phyloP scores from a whole-genome alignment of 2,113 vertebrate genomes.

The Hydrolagus affinis region DNA sequence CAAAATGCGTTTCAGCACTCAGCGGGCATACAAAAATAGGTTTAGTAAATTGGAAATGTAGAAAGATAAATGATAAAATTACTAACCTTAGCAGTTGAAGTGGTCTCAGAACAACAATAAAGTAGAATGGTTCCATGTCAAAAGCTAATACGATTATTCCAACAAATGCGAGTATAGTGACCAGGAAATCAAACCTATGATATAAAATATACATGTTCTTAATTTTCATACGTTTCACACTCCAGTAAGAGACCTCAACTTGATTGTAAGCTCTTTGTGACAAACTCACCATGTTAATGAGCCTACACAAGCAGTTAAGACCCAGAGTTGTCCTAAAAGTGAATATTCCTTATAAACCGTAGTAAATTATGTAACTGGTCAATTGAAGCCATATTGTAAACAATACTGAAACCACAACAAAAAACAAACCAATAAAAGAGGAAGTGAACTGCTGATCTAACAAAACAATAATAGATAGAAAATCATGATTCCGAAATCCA shows the following conservation, averaged over 20 bases:
- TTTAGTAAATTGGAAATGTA: neutral
- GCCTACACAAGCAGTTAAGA: too few species aligned
- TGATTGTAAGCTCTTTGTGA: too few species aligned
- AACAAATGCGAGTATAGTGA: slow-evolving; percentile 84
- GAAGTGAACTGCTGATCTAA: neutral
- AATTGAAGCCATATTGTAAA: neutral
- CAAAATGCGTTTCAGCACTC: neutral
- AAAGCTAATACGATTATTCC: slow-evolving; percentile 82
- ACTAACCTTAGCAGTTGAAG: slow-evolving; percentile 85
- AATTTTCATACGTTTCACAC: too few species aligned
- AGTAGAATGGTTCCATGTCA: slow-evolving; percentile 92
- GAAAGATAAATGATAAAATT: neutral
- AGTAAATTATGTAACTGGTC: neutral
- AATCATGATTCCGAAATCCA: too few species aligned
- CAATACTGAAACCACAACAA: neutral
- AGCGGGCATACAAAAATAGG: neutral
- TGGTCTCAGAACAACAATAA: slow-evolving; percentile 85
- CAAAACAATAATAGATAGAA: neutral
- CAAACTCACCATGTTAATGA: too few species aligned
- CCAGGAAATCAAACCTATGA: slow-evolving; percentile 85
- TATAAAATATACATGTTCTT: neutral
- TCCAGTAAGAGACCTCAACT: too few species aligned
- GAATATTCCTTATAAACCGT: neutral
- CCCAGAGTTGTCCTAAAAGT: neutral
- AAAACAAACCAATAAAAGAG: neutral